Evolutionary conservation across 2,888 invertebrate genomes (phyloP).

Genomic region (Polydrusus pterygomalis): DNA sequence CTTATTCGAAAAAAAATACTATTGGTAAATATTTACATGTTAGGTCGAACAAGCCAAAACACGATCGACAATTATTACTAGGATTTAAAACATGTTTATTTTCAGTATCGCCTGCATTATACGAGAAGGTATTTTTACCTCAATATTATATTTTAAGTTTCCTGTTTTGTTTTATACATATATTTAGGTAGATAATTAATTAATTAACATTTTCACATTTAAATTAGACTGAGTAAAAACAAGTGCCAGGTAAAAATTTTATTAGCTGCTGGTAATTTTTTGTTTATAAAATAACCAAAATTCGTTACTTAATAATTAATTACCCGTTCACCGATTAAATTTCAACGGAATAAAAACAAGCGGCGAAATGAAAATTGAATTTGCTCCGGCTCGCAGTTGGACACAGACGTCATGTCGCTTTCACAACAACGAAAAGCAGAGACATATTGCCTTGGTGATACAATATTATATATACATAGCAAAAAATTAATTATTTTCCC

Average conservation of each 20-base stretch:
- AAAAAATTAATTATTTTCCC: constrained; percentile 17
- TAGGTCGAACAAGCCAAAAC: too few species aligned
- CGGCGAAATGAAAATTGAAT: constrained; percentile 1
- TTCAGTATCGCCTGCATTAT: too few species aligned
- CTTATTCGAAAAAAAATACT: too few species aligned
- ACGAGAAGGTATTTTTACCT: too few species aligned
- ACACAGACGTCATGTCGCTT: constrained; percentile 12
- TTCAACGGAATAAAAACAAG: neutral
- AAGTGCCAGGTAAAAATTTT: neutral
- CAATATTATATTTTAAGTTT: too few species aligned
- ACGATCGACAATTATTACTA: too few species aligned
- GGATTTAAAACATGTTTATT: too few species aligned
- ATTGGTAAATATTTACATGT: too few species aligned
- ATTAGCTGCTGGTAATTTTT: neutral
- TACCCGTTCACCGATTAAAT: neutral
- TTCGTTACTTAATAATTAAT: constrained; percentile 1
- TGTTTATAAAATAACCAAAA: neutral
- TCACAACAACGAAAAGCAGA: neutral
- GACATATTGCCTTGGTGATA: constrained; percentile 19
- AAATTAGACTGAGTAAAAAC: neutral
- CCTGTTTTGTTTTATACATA: neutral
- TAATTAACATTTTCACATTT: neutral
- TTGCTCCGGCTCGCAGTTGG: constrained; percentile 3
- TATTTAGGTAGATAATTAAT: neutral
- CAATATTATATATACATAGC: too few species aligned